Conservation (phyloP, 2,888 invertebrate genomes). For the Aleiodes testaceus region DNA sequence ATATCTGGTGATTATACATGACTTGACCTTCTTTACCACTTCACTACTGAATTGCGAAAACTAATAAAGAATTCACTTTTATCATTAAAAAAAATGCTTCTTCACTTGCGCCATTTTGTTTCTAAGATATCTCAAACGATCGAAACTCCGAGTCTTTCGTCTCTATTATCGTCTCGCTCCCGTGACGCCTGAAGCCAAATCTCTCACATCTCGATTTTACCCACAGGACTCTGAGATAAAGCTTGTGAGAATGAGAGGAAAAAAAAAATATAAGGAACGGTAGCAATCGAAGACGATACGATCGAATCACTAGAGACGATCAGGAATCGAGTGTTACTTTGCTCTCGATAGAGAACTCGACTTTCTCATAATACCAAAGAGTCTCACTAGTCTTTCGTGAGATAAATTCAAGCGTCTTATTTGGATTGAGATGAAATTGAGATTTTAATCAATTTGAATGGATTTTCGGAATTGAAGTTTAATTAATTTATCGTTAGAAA, state of each 20-base stretch:
- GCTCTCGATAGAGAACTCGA: conserved; percentile 52
- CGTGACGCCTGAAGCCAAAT: conserved; percentile 26
- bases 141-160: conserved; percentile 43
- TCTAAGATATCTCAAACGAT: conserved; percentile 4
- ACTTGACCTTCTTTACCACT: no score
- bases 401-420: conserved; percentile 29
- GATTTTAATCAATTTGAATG: background rate
- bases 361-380: conserved; percentile 50
- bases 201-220: conserved; percentile 20
- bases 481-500: no score
- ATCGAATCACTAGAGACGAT: conserved; percentile 60
- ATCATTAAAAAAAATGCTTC: no score
- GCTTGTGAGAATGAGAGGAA: background rate
- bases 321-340: conserved; percentile 47
- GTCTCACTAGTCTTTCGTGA: conserved; percentile 33
- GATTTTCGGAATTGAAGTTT: no score
- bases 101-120: no score
- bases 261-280: conserved; percentile 41
- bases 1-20: no score
- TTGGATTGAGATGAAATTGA: no score
- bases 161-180: conserved; percentile 49
- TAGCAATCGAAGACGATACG: conserved; percentile 58
- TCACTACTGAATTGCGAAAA: no score
- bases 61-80: no score
- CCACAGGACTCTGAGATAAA: conserved; percentile 4